Percentiles rank a stretch among this genome's conserved stretches.
These are phyloP conservation scores for Hymenopus coronatus DNA, from an alignment of 2,888 invertebrate genomes.

Conservation along the genomic window DNA sequence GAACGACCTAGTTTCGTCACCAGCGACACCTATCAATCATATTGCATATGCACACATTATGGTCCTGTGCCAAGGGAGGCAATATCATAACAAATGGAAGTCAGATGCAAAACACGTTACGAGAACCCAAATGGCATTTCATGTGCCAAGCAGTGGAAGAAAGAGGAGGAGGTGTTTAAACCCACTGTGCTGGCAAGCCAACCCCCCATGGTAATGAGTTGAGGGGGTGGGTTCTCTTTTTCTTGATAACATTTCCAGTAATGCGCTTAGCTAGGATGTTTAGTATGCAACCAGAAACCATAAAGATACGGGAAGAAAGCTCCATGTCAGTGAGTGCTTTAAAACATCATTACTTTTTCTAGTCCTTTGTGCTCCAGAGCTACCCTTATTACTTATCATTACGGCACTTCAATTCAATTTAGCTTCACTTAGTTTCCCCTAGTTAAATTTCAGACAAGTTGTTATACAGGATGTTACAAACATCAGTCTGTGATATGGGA, in stretches of 20 bases:
- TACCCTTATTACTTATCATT: neutral
- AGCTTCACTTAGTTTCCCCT: neutral
- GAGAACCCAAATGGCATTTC: neutral
- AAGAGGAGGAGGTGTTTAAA: neutral
- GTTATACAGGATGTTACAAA: neutral
- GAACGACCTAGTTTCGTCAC: neutral
- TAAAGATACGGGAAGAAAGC: neutral
- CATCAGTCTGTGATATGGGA: too few relatives aligned
- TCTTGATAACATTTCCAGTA: neutral
- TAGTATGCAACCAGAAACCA: neutral
- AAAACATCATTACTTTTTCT: neutral
- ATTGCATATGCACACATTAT: neutral
- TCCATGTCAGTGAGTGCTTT: neutral
- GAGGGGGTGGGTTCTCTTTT: neutral
- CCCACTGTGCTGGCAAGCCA: neutral
- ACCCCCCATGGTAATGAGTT: neutral
- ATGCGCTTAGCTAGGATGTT: neutral
- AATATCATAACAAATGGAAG: neutral
- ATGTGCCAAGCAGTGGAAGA: neutral
- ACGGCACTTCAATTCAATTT: neutral
- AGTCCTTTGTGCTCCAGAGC: neutral
- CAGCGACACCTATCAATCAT: neutral
- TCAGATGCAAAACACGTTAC: neutral
- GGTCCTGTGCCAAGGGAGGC: neutral
- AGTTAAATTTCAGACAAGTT: neutral